A percentile compares a stretch with the other conserved stretches of the same genome.
These are phyloP conservation scores for Reticulitermes speratus DNA, from an alignment of 1,140 invertebrate genomes.

Conservation along the genomic window DNA sequence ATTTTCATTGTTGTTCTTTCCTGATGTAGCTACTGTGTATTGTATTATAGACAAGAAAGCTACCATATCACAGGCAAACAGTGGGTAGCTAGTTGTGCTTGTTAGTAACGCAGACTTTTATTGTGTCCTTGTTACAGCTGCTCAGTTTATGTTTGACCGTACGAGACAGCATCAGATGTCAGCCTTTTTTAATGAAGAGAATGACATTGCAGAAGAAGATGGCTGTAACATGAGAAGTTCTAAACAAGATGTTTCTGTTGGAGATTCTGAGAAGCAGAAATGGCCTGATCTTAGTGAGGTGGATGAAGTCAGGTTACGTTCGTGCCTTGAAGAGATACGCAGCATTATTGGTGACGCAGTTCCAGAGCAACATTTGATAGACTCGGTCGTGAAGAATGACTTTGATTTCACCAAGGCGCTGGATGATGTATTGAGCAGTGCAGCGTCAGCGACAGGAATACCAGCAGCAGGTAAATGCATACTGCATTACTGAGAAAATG, in stretches of 20 bases:
- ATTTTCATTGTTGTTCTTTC: too few relatives aligned
- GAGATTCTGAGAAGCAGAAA: conserved; percentile 41
- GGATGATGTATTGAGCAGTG: conserved; percentile 64
- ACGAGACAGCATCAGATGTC: conserved; percentile 66
- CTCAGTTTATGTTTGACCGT: conserved; percentile 85
- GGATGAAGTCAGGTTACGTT: conserved; percentile 71
- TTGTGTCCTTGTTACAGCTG: conserved; percentile 44
- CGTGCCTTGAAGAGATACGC: conserved; percentile 79
- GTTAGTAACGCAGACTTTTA: too few relatives aligned
- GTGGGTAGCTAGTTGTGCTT: too few relatives aligned
- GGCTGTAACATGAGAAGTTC: conserved; percentile 46
- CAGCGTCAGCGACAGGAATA: conserved; percentile 32
- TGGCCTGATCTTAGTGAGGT: conserved; percentile 59
- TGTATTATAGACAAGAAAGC: too few relatives aligned
- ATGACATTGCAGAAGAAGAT: conserved; percentile 73
- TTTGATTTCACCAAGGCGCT: conserved; percentile 72
- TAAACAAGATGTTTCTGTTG: neutral
- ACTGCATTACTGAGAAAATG: too few relatives aligned
- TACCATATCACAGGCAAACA: too few relatives aligned
- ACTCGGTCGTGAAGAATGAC: conserved; percentile 63
- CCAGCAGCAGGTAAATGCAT: conserved; percentile 31
- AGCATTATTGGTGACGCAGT: conserved; percentile 76
- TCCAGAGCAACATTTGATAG: conserved; percentile 66
- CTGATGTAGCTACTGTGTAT: too few relatives aligned
- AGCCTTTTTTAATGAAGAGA: conserved; percentile 65